phyloP scores from a whole-genome alignment of 2,797 vertebrate genomes.

The Enteromius radiatus region DNA sequence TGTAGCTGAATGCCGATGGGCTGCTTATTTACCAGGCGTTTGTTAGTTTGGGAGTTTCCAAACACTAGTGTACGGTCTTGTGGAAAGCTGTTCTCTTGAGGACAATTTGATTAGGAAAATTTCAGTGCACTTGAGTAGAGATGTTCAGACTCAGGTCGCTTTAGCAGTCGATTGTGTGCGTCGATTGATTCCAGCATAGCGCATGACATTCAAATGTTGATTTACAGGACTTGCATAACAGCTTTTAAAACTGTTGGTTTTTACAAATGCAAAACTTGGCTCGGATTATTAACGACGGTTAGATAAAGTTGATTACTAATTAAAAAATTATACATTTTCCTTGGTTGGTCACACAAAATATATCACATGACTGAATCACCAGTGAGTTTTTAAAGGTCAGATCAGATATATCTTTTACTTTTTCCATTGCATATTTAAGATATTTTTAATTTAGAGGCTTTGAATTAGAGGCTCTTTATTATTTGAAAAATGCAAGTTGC shows the following conservation, averaged over 20 bases:
- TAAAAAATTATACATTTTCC: not conserved
- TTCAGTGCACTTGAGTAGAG: conserved; percentile 40
- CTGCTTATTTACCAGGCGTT: conserved; percentile 13
- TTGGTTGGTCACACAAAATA: not conserved
- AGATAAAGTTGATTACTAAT: not conserved
- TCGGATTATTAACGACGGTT: not conserved
- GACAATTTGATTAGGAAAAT: conserved; percentile 36
- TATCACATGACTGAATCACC: not conserved
- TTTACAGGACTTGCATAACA: conserved; percentile 2
- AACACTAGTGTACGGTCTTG: conserved; percentile 7
- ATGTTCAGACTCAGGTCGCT: conserved; percentile 54
- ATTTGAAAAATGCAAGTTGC: not conserved
- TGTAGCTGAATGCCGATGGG: not conserved
- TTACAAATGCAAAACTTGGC: not conserved
- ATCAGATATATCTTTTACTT: not conserved
- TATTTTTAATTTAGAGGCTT: not conserved
- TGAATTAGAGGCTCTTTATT: too few species aligned
- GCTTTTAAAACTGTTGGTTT: not conserved
- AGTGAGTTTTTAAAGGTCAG: not conserved
- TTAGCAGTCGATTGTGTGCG: conserved; percentile 56
- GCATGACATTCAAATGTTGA: conserved; percentile 10
- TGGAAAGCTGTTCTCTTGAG: conserved; percentile 9
- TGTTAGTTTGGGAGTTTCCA: not conserved
- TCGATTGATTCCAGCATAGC: conserved; percentile 26
- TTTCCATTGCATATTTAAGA: not conserved